Base-by-base conservation (phyloP, 2,797 vertebrate species). In the Gymnopithys bicolor region DNA sequence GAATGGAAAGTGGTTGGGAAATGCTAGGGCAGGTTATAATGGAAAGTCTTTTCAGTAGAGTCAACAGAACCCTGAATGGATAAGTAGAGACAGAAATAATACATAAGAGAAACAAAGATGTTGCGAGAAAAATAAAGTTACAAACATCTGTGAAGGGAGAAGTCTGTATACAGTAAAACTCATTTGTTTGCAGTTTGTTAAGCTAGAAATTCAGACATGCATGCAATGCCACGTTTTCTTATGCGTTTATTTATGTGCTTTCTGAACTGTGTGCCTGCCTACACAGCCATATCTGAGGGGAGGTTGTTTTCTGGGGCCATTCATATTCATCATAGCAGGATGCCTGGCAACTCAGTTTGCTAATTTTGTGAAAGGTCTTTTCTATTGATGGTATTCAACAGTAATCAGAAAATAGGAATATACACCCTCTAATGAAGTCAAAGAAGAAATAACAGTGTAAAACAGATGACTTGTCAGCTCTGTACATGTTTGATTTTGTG, bases 71-170 rank as follows among this genome's bases (percentile, higher is more conserved):
- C 32, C 32, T 92, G 18, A 51, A 19, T 84, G 48, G 39, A 19
- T 89, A 94, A 73, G 51, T 39, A 64, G 67, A 94, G 46, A 84
- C 69, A 59, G 69, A 80, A 95, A 51, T 37, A 55, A 78, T 55
- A 77, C 5, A 10, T 68, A 37, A 46, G 71, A 59, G 52, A 90
- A 93, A 75, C 19, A 55, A 73, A 93, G 70, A 37, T 59, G 53
- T 67, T 94, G 41, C 12, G 23, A 13, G 3, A 5, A 30, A 45
- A 68, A 71, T 71, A 58, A 80, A 78, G 81, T 41, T 51, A 32
- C 43, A 52, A 8, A 49, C 49, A 46, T 70, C 90, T 96, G 85
- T 92, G 95, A 97, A 94, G 80, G 73, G 85, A 96, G 77, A 95
- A 86, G n/a, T 79, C 22, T 23, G n/a, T 56, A 7, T 73, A 19